phyloP scores from a whole-genome alignment of 2,113 vertebrate genomes.

The Saguinus imperator region DNA sequence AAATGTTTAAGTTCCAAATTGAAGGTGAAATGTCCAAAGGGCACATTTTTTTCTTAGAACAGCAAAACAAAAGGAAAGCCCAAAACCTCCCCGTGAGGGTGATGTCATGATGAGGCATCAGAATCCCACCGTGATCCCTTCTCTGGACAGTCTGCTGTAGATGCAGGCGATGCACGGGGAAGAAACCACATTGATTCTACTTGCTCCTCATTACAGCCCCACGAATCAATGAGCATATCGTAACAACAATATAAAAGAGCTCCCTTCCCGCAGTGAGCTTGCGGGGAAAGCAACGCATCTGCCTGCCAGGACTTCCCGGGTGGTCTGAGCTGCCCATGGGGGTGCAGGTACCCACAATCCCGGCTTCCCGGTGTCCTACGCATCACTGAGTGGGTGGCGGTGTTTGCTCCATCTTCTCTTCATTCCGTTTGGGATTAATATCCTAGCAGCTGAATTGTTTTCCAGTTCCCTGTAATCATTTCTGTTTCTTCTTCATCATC shows the following conservation, averaged over 20 bases:
- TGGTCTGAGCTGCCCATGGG: neutral
- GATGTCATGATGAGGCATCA: neutral
- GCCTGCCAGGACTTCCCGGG: neutral
- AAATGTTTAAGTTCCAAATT: neutral
- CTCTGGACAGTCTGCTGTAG: neutral
- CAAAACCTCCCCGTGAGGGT: no score
- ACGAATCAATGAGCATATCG: no score
- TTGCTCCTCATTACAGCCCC: neutral
- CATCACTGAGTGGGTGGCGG: neutral
- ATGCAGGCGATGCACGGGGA: neutral
- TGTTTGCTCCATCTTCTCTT: neutral
- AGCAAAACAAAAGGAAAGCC: neutral
- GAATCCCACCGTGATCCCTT: neutral
- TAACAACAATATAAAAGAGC: neutral
- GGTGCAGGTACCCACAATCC: fast-evolving
- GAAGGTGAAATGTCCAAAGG: neutral
- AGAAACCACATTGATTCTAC: neutral
- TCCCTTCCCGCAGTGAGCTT: neutral
- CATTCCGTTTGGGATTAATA: neutral
- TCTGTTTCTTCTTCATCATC: neutral
- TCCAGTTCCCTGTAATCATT: neutral
- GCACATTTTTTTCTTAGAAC: neutral
- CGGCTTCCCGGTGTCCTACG: no score
- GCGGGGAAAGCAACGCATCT: neutral
- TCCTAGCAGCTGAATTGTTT: neutral